Percentiles rank a stretch among this genome's conserved stretches.
Evolutionary conservation across 2,797 vertebrate genomes (phyloP).

Genomic region (Streptopelia turtur): DNA sequence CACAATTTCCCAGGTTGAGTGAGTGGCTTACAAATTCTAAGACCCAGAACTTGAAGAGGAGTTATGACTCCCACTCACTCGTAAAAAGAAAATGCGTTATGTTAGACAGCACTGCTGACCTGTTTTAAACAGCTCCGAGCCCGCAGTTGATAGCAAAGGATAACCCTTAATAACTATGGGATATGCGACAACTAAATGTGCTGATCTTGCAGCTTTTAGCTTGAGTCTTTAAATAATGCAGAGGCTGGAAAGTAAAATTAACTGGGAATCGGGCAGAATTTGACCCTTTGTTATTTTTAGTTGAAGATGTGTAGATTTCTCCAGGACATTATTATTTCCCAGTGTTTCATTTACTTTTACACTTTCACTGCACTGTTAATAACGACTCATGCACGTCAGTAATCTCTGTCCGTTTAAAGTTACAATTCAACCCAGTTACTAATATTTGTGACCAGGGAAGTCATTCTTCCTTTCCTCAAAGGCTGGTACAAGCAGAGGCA

Average conservation of each 20-base stretch:
- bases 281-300: background rate
- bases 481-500: background rate
- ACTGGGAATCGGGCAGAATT: background rate
- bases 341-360: background rate
- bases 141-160: background rate
- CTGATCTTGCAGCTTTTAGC: background rate
- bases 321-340: background rate
- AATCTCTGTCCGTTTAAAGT: background rate
- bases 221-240: background rate
- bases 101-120: background rate
- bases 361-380: background rate
- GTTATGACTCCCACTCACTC: background rate
- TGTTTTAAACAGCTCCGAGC: background rate
- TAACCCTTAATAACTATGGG: background rate
- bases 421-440: background rate
- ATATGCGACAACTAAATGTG: background rate
- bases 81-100: background rate
- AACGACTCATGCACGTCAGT: background rate
- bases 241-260: background rate
- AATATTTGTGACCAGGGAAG: background rate
- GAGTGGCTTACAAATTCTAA: conserved; percentile 14
- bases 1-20: background rate
- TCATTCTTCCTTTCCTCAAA: background rate
- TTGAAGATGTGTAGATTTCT: background rate
- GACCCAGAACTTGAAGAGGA: conserved; percentile 23